phyloP scores from a whole-genome alignment of 2,113 vertebrate species.

The Odontesthes bonariensis region DNA sequence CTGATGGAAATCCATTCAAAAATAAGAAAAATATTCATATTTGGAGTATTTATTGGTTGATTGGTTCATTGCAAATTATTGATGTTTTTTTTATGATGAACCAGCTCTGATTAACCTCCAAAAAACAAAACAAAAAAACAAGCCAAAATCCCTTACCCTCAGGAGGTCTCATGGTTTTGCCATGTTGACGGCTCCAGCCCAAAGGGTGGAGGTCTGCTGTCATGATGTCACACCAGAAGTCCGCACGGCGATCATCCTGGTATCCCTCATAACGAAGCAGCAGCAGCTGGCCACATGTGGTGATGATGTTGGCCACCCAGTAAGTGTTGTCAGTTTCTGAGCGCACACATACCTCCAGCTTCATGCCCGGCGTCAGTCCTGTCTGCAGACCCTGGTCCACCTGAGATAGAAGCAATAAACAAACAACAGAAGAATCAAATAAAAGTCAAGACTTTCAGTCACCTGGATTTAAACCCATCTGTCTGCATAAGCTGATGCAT shows the following conservation, averaged over 20 bases:
- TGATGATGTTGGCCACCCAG: slow-evolving; percentile 96
- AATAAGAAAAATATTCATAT: too few relatives aligned
- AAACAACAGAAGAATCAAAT: not conserved
- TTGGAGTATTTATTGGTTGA: too few relatives aligned
- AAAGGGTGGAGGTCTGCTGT: slow-evolving; percentile 92
- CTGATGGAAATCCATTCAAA: too few relatives aligned
- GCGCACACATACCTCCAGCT: slow-evolving; percentile 91
- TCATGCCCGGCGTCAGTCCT: slow-evolving; percentile 96
- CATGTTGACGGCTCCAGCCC: slow-evolving; percentile 94
- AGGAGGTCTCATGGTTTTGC: slow-evolving; percentile 90
- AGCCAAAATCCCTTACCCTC: slow-evolving; percentile 86
- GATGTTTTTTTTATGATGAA: too few relatives aligned
- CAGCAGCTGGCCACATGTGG: slow-evolving; percentile 95
- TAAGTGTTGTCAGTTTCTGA: slow-evolving; percentile 88
- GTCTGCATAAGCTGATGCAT: not conserved
- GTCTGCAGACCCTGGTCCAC: slow-evolving; percentile 96
- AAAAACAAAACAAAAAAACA: not conserved
- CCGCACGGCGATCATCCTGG: slow-evolving; percentile 92
- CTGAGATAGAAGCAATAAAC: slow-evolving; percentile 67
- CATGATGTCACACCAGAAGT: slow-evolving; percentile 98
- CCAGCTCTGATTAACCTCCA: too few relatives aligned
- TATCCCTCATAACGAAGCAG: slow-evolving; percentile 95
- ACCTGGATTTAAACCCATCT: not conserved
- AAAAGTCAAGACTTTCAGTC: too few relatives aligned
- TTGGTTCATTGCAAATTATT: too few relatives aligned